Conservation (phyloP, 2,113 vertebrate genomes). For the Tringa solitaria region DNA sequence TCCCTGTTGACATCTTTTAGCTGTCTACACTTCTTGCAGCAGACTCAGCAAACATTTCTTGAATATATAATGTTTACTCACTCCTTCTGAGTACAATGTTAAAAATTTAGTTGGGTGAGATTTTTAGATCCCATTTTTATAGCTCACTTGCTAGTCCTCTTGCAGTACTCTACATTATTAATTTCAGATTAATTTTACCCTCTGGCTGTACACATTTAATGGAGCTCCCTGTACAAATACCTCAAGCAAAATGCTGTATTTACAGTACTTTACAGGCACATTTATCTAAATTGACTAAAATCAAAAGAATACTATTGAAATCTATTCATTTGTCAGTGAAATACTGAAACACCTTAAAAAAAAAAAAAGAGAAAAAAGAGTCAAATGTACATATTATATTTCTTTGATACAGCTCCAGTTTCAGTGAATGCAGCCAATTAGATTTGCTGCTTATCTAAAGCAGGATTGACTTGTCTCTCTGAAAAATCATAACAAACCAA, state of each 20-base stretch:
- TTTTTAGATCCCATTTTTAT: neutral
- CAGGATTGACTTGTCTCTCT: neutral
- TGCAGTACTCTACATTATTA: constrained; percentile 32
- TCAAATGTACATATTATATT: neutral
- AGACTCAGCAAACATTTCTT: constrained; percentile 53
- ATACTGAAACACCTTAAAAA: neutral
- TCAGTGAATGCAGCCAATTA: neutral
- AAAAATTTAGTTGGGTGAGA: constrained; percentile 35
- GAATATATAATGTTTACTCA: constrained; percentile 51
- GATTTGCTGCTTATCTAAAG: constrained; percentile 15
- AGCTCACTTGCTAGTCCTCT: neutral
- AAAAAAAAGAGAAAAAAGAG: neutral
- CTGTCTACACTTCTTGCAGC: constrained; percentile 44
- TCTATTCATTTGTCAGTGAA: neutral
- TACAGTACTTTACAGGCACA: neutral
- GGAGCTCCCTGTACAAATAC: neutral
- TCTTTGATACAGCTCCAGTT: neutral
- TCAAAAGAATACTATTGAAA: neutral
- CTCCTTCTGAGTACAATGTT: neutral
- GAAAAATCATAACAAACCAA: neutral
- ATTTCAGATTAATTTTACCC: constrained; percentile 55
- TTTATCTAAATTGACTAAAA: neutral
- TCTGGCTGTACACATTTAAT: constrained; percentile 22
- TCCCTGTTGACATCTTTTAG: constrained; percentile 58
- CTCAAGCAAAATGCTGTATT: neutral